Evolutionary conservation across 2,888 invertebrate species (phyloP).

Genomic region (Lasioglossum zephyrum): DNA sequence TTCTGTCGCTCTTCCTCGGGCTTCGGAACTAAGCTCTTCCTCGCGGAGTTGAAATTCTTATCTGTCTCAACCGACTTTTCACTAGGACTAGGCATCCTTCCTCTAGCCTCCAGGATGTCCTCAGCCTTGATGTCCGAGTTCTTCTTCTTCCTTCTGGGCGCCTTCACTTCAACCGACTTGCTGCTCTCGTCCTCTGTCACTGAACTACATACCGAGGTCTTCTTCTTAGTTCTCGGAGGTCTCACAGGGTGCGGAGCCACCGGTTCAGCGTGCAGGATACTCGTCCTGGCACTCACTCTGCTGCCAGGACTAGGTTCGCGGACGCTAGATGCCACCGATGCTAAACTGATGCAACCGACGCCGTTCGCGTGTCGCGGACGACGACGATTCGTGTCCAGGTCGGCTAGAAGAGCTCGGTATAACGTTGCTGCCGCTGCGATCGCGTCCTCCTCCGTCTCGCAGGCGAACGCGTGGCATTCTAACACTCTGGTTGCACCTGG

Average conservation of each 20-base stretch:
- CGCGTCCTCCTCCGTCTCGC: conserved; percentile 95
- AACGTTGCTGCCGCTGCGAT: conserved; percentile 96
- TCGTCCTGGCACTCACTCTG: conserved; percentile 66
- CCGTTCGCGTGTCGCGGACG: conserved; percentile 89
- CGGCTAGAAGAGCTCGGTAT: conserved; percentile 93
- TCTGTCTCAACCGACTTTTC: neutral
- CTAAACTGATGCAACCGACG: conserved; percentile 91
- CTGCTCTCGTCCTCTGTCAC: conserved; percentile 73
- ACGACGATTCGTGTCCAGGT: conserved; percentile 85
- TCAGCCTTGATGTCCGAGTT: conserved; percentile 79
- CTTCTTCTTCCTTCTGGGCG: conserved; percentile 77
- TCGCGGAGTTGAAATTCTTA: neutral
- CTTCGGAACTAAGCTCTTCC: conserved; percentile 25
- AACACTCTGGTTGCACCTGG: conserved; percentile 90
- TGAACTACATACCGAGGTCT: conserved; percentile 86
- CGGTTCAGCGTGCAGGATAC: conserved; percentile 54
- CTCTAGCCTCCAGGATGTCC: conserved; percentile 79
- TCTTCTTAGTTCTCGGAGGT: conserved; percentile 91
- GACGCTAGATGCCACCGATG: conserved; percentile 83
- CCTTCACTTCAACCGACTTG: conserved; percentile 82
- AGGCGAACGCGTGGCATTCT: conserved; percentile 96
- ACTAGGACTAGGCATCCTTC: conserved; percentile 11
- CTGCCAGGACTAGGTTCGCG: conserved; percentile 74
- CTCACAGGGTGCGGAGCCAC: conserved; percentile 86
- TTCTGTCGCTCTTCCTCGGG: conserved; percentile 58